Percentiles rank a stretch among this genome's conserved stretches.
These are phyloP conservation scores for Perca fluviatilis DNA, from an alignment of 2,113 vertebrate species.

Conservation along the genomic window DNA sequence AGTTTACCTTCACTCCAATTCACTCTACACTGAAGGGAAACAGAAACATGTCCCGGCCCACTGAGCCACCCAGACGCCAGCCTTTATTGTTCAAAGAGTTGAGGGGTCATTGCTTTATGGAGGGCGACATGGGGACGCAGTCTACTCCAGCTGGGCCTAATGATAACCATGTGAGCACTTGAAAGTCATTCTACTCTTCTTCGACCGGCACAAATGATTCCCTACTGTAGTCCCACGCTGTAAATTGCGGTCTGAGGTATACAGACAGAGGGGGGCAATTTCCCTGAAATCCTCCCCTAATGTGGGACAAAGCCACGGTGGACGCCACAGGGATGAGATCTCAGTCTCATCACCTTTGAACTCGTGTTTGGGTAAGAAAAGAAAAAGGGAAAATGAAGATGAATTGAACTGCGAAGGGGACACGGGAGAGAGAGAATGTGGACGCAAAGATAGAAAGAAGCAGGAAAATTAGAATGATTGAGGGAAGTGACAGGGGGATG, in stretches of 20 bases:
- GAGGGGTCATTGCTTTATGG: conserved; percentile 42
- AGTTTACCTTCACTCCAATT: not conserved
- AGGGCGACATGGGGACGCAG: conserved; percentile 14
- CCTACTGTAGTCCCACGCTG: conserved; percentile 2
- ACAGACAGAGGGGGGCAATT: not conserved
- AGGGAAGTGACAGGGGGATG: conserved; percentile 50
- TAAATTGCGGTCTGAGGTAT: conserved; percentile 30
- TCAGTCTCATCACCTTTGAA: conserved; percentile 30
- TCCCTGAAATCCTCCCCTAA: conserved; percentile 20
- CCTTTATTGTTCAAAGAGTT: conserved; percentile 39
- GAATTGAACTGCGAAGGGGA: not conserved
- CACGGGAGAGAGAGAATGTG: conserved; percentile 22
- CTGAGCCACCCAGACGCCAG: conserved; percentile 28
- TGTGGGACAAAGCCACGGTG: not conserved
- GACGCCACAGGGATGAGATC: not conserved
- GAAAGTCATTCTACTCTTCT: conserved; percentile 25
- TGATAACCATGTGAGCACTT: conserved; percentile 37
- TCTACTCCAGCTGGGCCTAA: conserved; percentile 25
- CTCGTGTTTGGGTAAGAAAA: conserved; percentile 12
- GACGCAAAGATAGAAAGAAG: conserved; percentile 5
- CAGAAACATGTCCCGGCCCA: not conserved
- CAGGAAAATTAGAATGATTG: conserved; percentile 59
- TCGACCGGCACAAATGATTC: not conserved
- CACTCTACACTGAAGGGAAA: not conserved
- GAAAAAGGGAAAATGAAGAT: conserved; percentile 25